Evolutionary conservation across 2,888 invertebrate species (phyloP), one percentile per base, ranked within the genome.

Genomic region (Xiphydria camelus): DNA sequence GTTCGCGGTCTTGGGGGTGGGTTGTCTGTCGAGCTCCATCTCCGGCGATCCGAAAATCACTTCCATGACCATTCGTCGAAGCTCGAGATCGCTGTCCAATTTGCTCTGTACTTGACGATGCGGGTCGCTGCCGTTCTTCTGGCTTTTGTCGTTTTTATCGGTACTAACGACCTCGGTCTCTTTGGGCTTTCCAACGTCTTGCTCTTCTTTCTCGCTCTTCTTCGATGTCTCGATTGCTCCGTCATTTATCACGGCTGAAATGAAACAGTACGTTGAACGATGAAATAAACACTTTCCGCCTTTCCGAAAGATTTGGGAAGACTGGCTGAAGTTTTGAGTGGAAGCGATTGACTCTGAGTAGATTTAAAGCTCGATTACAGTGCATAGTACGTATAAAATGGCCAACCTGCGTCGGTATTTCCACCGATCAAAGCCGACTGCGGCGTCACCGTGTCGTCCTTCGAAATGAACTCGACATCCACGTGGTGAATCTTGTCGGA

Each of bases 31-130:
- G n/a, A n/a, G n/a, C n/a, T n/a, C n/a, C 23, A 10, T 6, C 18
- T 41, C 37, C 21, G 48, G 35, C 1, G 64, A 53, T 2, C 76
- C 76, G 46, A 75, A 73, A 37, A 76, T 76, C 4, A 76, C 74
- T 53, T 76, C 73, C 73, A 76, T 71, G 2, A 76, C 70, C 71
- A 76, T 73, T 51, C 65, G 65, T 7, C 65, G 62, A 7, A 74
- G 46, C 14, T 64, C 62, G 1, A 68, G 61, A 54, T 70, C 59
- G 20, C 49, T 41, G n/a, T 61, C 51, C 32, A 56, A 43, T 31
- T 46, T 48, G 25, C 21, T 23, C 7, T 18, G 45, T 14, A 37
- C n/a, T 34, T 25, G 33, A 34, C 29, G 21, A 9, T 33, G n/a
- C 6, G 34, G 18, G 10, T 9, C 18, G 3, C 26, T 22, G 4